Evolutionary conservation across 2,113 vertebrate species (phyloP).

Genomic region (Ptyas mucosa): DNA sequence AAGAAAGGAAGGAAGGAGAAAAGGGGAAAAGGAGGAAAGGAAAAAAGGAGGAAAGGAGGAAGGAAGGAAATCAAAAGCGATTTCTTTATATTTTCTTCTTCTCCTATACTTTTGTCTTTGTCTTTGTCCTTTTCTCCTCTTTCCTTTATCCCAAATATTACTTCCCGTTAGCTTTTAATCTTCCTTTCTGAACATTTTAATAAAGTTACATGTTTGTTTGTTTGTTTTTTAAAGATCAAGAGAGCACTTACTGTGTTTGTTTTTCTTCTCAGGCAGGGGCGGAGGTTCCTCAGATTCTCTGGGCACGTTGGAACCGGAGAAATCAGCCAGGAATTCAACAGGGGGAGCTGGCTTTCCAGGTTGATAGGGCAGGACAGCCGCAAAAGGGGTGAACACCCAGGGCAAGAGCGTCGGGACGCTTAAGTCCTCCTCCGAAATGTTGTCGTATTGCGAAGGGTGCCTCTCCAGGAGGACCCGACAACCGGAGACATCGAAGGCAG

Average conservation of each 20-base stretch:
- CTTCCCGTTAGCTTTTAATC: not conserved
- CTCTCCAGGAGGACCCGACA: slow-evolving; percentile 81
- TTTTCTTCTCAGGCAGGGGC: slow-evolving; percentile 95
- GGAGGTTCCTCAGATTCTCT: slow-evolving; percentile 84
- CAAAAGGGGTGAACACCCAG: slow-evolving; percentile 74
- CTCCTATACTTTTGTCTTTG: not conserved
- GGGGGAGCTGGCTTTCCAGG: slow-evolving; percentile 75
- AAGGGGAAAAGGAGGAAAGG: too few relatives aligned
- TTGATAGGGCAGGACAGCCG: slow-evolving; percentile 80
- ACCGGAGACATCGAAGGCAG: slow-evolving; percentile 66
- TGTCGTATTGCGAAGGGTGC: slow-evolving; percentile 91
- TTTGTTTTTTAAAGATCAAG: not conserved
- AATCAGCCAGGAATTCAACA: slow-evolving; percentile 73
- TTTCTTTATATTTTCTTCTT: not conserved
- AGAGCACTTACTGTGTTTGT: slow-evolving; percentile 87
- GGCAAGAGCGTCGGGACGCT: slow-evolving; percentile 52
- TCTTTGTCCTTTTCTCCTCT: not conserved
- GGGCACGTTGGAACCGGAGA: slow-evolving; percentile 66
- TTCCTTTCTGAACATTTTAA: not conserved
- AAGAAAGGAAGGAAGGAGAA: too few relatives aligned
- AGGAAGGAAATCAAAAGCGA: not conserved
- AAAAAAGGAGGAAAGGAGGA: too few relatives aligned
- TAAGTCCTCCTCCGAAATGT: slow-evolving; percentile 88
- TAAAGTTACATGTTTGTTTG: too few relatives aligned
- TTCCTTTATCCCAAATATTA: not conserved